Conservation (phyloP, 1,140 invertebrate genomes). For the Mizuhopecten yessoensis region DNA sequence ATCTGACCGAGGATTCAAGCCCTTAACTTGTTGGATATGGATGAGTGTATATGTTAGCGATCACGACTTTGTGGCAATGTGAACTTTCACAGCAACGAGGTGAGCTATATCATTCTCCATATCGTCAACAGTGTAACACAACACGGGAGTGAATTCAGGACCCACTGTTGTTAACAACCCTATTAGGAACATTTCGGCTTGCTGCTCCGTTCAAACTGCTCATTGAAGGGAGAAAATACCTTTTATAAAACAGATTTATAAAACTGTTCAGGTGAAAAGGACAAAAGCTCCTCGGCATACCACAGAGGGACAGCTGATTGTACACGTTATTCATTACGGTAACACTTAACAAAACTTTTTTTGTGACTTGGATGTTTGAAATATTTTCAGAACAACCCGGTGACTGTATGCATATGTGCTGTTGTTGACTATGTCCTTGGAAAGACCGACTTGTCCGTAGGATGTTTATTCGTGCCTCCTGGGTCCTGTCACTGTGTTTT, state of each 20-base stretch:
- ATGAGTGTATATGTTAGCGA: conserved; percentile 10
- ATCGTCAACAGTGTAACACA: conserved; percentile 20
- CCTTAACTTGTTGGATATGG: conserved; percentile 13
- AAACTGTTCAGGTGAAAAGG: conserved; percentile 38
- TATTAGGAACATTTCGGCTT: conserved; percentile 27
- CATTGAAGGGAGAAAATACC: conserved; percentile 33
- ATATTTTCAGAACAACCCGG: conserved; percentile 18
- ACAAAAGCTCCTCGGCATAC: not conserved
- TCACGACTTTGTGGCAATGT: not conserved
- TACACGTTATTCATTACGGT: conserved; percentile 33
- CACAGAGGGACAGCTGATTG: not conserved
- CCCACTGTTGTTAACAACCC: not conserved
- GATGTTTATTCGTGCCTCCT: conserved; percentile 38
- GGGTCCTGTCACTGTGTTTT: conserved; percentile 16
- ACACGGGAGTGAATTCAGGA: not conserved
- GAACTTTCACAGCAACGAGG: conserved; percentile 32
- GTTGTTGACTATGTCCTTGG: conserved; percentile 24
- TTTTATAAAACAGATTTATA: conserved; percentile 40
- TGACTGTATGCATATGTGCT: not conserved
- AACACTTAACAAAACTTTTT: not conserved
- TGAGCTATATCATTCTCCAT: conserved; percentile 16
- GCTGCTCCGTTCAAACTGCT: conserved; percentile 21
- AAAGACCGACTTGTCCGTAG: conserved; percentile 20
- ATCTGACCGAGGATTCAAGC: not conserved
- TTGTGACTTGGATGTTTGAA: conserved; percentile 20